A percentile compares a stretch with the other conserved stretches of the same genome.
Evolutionary conservation across 1,140 invertebrate genomes (phyloP).

Genomic region (Zaprionus taronus): DNA sequence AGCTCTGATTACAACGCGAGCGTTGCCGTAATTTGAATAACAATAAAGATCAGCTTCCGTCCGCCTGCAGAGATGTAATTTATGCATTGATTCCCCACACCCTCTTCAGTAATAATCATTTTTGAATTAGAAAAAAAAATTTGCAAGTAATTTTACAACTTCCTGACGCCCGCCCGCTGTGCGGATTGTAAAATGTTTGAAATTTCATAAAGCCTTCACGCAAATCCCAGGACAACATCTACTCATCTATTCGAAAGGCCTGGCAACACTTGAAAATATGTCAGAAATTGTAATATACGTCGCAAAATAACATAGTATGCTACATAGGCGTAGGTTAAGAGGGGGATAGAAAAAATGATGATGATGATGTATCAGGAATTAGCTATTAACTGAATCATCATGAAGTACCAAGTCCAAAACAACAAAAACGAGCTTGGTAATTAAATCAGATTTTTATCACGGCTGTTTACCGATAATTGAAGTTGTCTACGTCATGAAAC

Average conservation of each 20-base stretch:
- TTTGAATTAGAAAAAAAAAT: conserved; percentile 69
- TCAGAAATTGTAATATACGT: conserved; percentile 73
- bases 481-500: too few species aligned
- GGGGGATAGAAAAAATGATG: too few species aligned
- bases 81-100: conserved; percentile 72
- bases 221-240: conserved; percentile 68
- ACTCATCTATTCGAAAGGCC: conserved; percentile 41
- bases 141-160: conserved; percentile 63
- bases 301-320: conserved; percentile 23
- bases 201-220: conserved; percentile 58
- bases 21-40: conserved; percentile 75
- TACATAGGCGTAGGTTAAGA: not conserved
- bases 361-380: too few species aligned
- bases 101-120: conserved; percentile 69
- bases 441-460: too few species aligned
- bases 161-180: conserved; percentile 60
- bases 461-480: too few species aligned
- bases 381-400: too few species aligned
- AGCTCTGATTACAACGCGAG: conserved; percentile 40
- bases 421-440: too few species aligned
- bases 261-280: conserved; percentile 72
- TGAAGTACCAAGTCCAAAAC: too few species aligned
- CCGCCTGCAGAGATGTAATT: conserved; percentile 66
- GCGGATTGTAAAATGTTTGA: conserved; percentile 76
- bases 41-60: conserved; percentile 78